phyloP scores from a whole-genome alignment of 1,140 invertebrate genomes.

The Ceratosolen solmsi region DNA sequence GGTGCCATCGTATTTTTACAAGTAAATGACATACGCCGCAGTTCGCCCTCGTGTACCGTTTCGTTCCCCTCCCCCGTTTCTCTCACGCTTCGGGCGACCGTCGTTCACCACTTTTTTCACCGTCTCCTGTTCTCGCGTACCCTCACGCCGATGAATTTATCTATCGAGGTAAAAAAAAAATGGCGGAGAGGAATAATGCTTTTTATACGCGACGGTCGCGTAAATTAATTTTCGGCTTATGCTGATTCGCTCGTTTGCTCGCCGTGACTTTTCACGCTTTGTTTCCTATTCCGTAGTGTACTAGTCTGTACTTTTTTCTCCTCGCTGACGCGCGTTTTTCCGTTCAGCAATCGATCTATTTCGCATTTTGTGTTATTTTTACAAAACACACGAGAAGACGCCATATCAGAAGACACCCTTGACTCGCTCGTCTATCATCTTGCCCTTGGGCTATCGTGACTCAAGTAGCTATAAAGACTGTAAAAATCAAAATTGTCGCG shows the following conservation, averaged over 20 bases:
- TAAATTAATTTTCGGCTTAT: slow-evolving; percentile 12
- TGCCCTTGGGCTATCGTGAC: too few species aligned
- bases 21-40: slow-evolving; percentile 60
- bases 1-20: slow-evolving; percentile 62
- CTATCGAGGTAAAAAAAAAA: neutral
- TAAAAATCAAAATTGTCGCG: too few species aligned
- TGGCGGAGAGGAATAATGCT: neutral
- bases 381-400: too few species aligned
- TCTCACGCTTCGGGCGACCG: neutral
- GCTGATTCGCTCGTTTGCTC: neutral
- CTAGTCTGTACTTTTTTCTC: slow-evolving; percentile 30
- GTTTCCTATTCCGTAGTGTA: slow-evolving; percentile 18
- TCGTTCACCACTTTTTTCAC: neutral
- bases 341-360: slow-evolving; percentile 30
- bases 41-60: too few species aligned
- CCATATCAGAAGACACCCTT: too few species aligned
- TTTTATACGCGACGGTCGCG: slow-evolving; percentile 19
- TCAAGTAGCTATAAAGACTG: too few species aligned
- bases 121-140: neutral
- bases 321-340: slow-evolving; percentile 5
- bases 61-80: too few species aligned
- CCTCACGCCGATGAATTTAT: slow-evolving; percentile 21
- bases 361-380: too few species aligned
- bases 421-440: too few species aligned
- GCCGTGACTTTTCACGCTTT: neutral